phyloP scores from a whole-genome alignment of 1,140 invertebrate genomes.

The Dufourea novaeangliae region DNA sequence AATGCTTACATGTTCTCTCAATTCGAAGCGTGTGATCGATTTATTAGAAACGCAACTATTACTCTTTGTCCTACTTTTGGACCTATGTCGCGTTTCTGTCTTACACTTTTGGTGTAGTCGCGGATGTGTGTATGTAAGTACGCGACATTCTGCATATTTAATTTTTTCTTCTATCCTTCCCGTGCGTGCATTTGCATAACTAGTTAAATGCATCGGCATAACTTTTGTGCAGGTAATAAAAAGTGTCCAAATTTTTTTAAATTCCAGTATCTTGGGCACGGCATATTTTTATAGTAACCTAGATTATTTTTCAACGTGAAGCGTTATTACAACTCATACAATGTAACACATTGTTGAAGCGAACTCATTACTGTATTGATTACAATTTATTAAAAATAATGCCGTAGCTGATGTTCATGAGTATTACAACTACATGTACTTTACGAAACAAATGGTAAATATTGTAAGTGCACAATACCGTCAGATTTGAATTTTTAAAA shows the following conservation, averaged over 20 bases:
- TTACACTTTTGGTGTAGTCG: conserved; percentile 13
- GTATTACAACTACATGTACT: no score
- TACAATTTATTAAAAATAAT: no score
- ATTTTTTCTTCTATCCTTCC: conserved; percentile 51
- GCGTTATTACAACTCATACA: no score
- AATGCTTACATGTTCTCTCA: not conserved
- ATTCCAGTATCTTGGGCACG: no score
- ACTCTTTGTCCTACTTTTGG: not conserved
- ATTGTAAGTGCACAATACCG: not conserved
- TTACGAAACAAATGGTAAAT: no score
- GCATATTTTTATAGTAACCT: not conserved
- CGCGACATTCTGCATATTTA: conserved; percentile 61
- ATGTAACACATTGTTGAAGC: no score
- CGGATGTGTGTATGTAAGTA: conserved; percentile 61
- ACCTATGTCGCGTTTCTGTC: not conserved
- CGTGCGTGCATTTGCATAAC: conserved; percentile 16
- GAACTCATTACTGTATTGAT: no score
- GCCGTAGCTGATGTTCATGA: no score
- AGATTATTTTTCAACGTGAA: no score
- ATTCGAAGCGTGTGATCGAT: no score
- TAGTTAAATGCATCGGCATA: conserved; percentile 30
- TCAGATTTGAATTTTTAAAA: not conserved
- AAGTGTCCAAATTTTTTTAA: not conserved
- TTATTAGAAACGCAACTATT: not conserved
- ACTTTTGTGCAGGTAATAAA: not conserved